Base-by-base conservation (phyloP, 2,888 invertebrate genomes). In the Steinernema carpocapsae region DNA sequence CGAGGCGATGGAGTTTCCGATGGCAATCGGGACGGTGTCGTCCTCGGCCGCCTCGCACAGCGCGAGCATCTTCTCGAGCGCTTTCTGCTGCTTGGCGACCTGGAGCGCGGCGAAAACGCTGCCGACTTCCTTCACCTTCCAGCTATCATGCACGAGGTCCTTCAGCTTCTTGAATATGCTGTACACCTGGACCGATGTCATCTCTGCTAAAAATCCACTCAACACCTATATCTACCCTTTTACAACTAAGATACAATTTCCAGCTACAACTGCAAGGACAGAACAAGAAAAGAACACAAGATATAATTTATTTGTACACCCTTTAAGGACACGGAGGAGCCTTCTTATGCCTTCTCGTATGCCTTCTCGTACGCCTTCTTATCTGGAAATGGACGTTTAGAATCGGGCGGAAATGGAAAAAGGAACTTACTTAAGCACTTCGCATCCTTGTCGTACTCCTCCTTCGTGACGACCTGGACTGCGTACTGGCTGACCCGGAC, bases 391-490 rank as follows among this genome's bases (percentile, higher is more conserved):
- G 4, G 4, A 24, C 6, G 6, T 2, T 56, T 4, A 56, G 26
- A 56, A 56, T 24, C 6, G 6, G 14, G 12, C 17, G 6, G 7
- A 17, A 56, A 24, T 6, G 26, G 22, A 3, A 37, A 89, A 7
- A 14, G 22, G 29, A 74, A 80, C 82, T 76, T 52, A 82, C 82
- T 83, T 19, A 83, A 43, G 45, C 79, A 79, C 52, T 82, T 82
- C 12, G 78, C 78, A 46, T 83, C 80, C 59, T 74, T 73, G 42
- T 92, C 90, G 88, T 91, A 96, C 86, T 95, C 95, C 6, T 92
- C 91, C 85, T 92, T 92, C 0, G 92, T 91, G 1, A 96, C 93
- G 0, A 93, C 91, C 78, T 92, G 91, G 78, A 94, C 91, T 88
- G 92, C 91, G 83, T 75, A 80, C 26, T 80, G 76, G 19, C 78